phyloP scores from a whole-genome alignment of 1,140 invertebrate genomes.

The Hermetia illucens region DNA sequence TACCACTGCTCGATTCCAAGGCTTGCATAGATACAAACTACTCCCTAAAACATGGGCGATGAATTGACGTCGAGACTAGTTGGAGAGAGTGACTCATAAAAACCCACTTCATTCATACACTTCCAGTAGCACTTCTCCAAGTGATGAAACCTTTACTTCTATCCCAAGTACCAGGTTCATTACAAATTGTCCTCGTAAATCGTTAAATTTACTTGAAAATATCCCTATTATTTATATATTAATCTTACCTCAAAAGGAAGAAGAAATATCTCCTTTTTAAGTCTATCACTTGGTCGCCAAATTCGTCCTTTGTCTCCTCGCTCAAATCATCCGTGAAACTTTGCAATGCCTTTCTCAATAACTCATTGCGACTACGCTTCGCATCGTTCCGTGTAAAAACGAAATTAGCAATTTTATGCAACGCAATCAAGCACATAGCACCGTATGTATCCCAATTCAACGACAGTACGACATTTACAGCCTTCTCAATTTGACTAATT shows the following conservation, averaged over 20 bases:
- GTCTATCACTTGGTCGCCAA: constrained; percentile 54
- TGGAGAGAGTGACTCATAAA: too few species aligned
- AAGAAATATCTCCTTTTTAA: constrained; percentile 66
- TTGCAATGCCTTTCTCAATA: constrained; percentile 54
- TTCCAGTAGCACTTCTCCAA: too few species aligned
- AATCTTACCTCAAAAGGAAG: constrained; percentile 48
- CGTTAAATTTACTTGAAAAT: too few species aligned
- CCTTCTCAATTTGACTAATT: constrained; percentile 46
- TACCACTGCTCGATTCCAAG: too few species aligned
- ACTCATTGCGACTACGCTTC: constrained; percentile 45
- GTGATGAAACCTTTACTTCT: too few species aligned
- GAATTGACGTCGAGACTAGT: too few species aligned
- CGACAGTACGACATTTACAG: constrained; percentile 48
- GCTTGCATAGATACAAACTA: too few species aligned
- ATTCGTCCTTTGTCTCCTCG: constrained; percentile 52
- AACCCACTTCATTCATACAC: too few species aligned
- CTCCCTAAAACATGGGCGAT: too few species aligned
- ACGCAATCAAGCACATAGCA: constrained; percentile 44
- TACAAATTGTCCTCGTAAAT: not conserved
- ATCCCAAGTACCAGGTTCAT: too few species aligned
- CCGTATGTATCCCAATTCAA: constrained; percentile 62
- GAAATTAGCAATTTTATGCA: constrained; percentile 58
- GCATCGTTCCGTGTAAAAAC: constrained; percentile 35
- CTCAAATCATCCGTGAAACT: constrained; percentile 50
- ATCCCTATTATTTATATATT: too few species aligned